Conservation (phyloP, 2,888 invertebrate species). For the Drosophila paramelanica region DNA sequence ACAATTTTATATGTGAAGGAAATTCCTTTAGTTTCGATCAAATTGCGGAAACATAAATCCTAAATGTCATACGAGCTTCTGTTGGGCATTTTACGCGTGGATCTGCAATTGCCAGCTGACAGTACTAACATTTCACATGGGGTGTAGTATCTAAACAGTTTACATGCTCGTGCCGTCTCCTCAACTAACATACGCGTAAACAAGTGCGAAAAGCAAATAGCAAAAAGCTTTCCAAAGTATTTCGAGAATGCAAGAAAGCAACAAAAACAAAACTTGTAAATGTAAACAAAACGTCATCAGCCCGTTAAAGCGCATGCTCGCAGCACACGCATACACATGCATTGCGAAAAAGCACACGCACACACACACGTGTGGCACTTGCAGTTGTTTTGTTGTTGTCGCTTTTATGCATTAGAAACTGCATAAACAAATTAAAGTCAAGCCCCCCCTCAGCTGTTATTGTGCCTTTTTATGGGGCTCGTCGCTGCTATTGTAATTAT, state of each 20-base stretch:
- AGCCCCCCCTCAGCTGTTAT: slow-evolving; percentile 48
- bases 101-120: slow-evolving; percentile 3
- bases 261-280: slow-evolving; percentile 22
- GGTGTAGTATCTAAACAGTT: slow-evolving; percentile 23
- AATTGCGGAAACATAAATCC: not conserved
- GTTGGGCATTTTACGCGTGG: not conserved
- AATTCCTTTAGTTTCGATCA: not conserved
- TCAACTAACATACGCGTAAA: slow-evolving; percentile 5
- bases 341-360: slow-evolving; percentile 1
- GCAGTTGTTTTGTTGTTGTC: slow-evolving; percentile 25
- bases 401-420: slow-evolving; percentile 41
- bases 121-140: slow-evolving; percentile 30
- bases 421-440: slow-evolving; percentile 67
- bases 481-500: slow-evolving; percentile 14
- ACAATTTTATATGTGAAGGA: not conserved
- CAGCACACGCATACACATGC: not conserved
- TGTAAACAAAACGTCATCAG: slow-evolving; percentile 76
- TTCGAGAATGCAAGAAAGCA: slow-evolving; percentile 29
- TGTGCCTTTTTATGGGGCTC: slow-evolving; percentile 25
- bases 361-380: not conserved
- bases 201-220: slow-evolving; percentile 7
- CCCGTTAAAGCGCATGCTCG: slow-evolving; percentile 29
- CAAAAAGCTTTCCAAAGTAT: slow-evolving; percentile 38
- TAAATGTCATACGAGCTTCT: not conserved
- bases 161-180: slow-evolving; percentile 15